A percentile compares a stretch with the other conserved stretches of the same genome.
phyloP scores from a whole-genome alignment of 2,797 vertebrate species.

The Choloepus didactylus region DNA sequence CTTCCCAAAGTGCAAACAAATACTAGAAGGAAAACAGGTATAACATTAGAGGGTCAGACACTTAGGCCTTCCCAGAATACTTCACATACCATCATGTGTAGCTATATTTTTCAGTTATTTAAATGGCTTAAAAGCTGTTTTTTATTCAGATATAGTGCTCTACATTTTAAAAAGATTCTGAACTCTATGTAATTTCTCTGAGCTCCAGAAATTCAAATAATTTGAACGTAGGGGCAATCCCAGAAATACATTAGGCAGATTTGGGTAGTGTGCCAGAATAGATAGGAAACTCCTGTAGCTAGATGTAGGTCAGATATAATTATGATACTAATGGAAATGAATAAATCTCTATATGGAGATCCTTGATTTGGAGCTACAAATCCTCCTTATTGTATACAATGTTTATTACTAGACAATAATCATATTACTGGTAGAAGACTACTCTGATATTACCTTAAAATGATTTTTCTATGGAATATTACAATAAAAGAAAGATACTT shows the following conservation, averaged over 20 bases:
- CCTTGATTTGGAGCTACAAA: conserved; percentile 15
- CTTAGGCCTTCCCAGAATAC: not conserved
- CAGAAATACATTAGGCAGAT: conserved; percentile 33
- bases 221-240: not conserved
- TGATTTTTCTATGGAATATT: conserved; percentile 29
- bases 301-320: not conserved
- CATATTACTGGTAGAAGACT: conserved; percentile 20
- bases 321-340: not conserved
- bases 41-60: not conserved
- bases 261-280: not conserved
- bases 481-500: not conserved
- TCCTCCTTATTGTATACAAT: not conserved
- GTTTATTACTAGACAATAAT: not conserved
- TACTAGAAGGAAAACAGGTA: not conserved
- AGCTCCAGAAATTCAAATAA: conserved; percentile 42
- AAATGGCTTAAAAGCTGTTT: not conserved
- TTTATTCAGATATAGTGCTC: not conserved
- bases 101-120: conserved; percentile 33
- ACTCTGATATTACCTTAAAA: conserved; percentile 23
- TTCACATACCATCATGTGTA: not conserved
- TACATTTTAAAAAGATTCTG: not conserved
- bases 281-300: not conserved
- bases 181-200: conserved; percentile 31
- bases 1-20: not conserved
- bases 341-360: not conserved